phyloP scores from a whole-genome alignment of 2,797 vertebrate genomes.

The Ibycter americanus region DNA sequence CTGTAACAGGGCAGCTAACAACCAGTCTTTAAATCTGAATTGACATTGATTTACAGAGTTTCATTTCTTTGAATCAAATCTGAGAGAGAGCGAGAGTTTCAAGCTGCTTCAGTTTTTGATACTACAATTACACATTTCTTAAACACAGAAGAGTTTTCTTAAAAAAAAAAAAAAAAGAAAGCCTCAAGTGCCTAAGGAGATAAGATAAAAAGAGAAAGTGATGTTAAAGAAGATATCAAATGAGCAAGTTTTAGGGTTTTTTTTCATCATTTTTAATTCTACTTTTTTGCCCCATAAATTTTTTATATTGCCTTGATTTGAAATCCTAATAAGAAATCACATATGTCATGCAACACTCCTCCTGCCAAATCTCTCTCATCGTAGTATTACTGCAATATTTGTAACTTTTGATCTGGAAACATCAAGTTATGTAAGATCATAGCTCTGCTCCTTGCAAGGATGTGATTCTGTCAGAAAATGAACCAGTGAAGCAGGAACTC shows the following conservation, averaged over 20 bases:
- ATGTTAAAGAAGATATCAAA: neutral
- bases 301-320: neutral
- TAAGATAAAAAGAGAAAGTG: neutral
- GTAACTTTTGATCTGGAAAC: slow-evolving; percentile 71
- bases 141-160: neutral
- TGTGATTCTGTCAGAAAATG: slow-evolving; percentile 65
- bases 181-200: neutral
- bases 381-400: slow-evolving; percentile 26
- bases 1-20: slow-evolving; percentile 47
- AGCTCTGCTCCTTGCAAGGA: slow-evolving; percentile 47
- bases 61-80: slow-evolving; percentile 53
- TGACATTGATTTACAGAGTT: slow-evolving; percentile 64
- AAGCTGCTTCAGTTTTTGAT: slow-evolving; percentile 30
- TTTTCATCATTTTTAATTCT: neutral
- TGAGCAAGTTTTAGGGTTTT: neutral
- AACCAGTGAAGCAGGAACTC: slow-evolving; percentile 63
- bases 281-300: neutral
- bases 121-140: neutral
- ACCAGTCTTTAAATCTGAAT: slow-evolving; percentile 57
- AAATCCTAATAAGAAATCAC: slow-evolving; percentile 14
- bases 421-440: slow-evolving; percentile 69
- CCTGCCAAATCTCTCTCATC: slow-evolving; percentile 34
- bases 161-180: neutral
- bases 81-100: slow-evolving; percentile 14
- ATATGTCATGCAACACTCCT: neutral